Percentiles rank a stretch among this genome's conserved stretches.
These are phyloP conservation scores for Rattus rattus DNA, from an alignment of 2,113 vertebrate species.

Conservation along the genomic window DNA sequence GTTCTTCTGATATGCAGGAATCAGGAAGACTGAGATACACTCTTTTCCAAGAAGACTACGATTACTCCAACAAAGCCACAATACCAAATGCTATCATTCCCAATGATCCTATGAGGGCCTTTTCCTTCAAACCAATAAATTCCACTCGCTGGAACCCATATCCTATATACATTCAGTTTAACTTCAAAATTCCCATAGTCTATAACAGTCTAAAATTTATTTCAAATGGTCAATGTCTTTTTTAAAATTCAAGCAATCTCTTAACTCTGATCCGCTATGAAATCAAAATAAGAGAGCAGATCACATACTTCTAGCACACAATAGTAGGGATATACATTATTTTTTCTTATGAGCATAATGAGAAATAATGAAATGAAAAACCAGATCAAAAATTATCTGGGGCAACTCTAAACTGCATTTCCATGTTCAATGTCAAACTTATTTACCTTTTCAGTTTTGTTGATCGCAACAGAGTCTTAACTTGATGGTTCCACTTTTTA, in stretches of 20 bases:
- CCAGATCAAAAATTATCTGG: neutral
- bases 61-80: neutral
- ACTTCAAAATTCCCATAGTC: neutral
- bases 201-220: neutral
- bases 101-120: neutral
- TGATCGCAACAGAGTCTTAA: neutral
- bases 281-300: neutral
- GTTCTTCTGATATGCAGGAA: neutral
- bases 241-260: neutral
- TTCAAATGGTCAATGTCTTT: neutral
- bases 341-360: neutral
- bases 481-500: neutral
- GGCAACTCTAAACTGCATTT: neutral
- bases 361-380: neutral
- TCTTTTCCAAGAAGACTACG: neutral
- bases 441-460: neutral
- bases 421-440: neutral
- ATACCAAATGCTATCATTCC: neutral
- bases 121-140: neutral
- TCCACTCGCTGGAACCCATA: neutral
- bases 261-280: neutral
- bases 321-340: neutral
- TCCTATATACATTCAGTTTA: neutral
- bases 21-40: neutral
- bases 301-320: neutral